A percentile compares a stretch with the other conserved stretches of the same genome.
These are phyloP conservation scores for Entomobrya multifasciata DNA, from an alignment of 2,888 invertebrate genomes.

Conservation along the genomic window DNA sequence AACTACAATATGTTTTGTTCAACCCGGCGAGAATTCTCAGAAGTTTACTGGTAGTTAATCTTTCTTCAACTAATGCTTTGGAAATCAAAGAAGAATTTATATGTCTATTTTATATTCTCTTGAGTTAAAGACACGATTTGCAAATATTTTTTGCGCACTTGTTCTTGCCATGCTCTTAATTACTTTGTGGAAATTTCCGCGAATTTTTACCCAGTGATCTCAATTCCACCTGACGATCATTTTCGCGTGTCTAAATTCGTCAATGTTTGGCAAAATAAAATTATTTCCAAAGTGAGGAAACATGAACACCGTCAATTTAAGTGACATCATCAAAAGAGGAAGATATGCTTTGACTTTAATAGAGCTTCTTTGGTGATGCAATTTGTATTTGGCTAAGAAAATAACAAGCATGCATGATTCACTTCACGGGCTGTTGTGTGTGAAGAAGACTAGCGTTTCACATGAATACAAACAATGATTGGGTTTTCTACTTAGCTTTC, in stretches of 20 bases:
- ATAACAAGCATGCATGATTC: conserved; percentile 34
- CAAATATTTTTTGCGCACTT: background rate
- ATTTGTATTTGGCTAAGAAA: too few species aligned
- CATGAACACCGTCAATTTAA: background rate
- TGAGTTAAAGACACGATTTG: background rate
- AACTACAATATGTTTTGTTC: background rate
- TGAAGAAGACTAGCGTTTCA: too few species aligned
- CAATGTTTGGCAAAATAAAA: background rate
- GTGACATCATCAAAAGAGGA: too few species aligned
- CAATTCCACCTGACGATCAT: conserved; percentile 17
- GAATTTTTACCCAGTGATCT: conserved; percentile 53
- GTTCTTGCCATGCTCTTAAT: conserved; percentile 42
- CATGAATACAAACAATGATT: background rate
- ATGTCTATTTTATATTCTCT: background rate
- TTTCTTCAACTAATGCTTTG: too few species aligned
- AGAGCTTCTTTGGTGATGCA: too few species aligned
- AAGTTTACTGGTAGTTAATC: background rate
- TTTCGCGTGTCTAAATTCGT: background rate
- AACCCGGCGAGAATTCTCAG: background rate
- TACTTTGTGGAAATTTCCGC: conserved; percentile 56
- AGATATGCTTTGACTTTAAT: too few species aligned
- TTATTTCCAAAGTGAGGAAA: background rate
- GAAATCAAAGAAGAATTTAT: background rate
- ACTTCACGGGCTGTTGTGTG: background rate
- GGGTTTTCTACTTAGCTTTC: background rate